Base-by-base conservation (phyloP, 53 echinoderm and acorn worm species). In the Crossaster papposus region DNA sequence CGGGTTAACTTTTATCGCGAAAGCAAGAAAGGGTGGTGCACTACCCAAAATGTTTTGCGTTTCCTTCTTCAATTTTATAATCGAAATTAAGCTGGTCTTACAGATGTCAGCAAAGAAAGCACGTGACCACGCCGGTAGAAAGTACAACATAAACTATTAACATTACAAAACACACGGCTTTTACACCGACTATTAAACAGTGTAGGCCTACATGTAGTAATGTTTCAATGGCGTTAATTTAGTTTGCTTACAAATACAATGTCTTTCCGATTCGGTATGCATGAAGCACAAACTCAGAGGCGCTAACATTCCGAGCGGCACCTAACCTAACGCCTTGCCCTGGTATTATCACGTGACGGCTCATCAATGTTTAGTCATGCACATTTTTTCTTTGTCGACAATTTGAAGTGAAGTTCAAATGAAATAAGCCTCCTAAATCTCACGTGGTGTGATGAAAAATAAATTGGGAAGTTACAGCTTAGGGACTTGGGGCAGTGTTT, bases 401-500 rank as follows among this genome's bases (percentile, higher is more conserved):
- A 70, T 23, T 23, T 82, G 70, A 82, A 82, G 82, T 82, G 82
- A 82, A 23, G 64, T 38, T 50, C n/a, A 50, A 24, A 68, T 37
- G 65, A 82, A 82, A 82, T 65, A 20, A 65, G 51, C 65, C 65
- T 28, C 33, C 65, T 35, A 24, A 36, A 23, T 82, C 36, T n/a
- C 37, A 63, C 58, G 28, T 17, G 63, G 52, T 26, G 44, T 7
- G 44, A 9, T 7, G 9, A 51, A 35, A 65, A 82, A 82, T 82
- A 68, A 82, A 82, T 82, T 30, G 3, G 70, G 65, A 64, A 65
- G 65, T 82, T 82, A 28, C 82, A 73, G 74, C 65, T 82, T 70
- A 18, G n/a, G 17, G 38, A 82, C 36, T 2, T 82, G 68, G 26
- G 30, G 64, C 68, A 36, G 68, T 37, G 35, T 44, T 9, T n/a